phyloP scores from a whole-genome alignment of 2,888 invertebrate genomes.

The Drosophila algonquin region DNA sequence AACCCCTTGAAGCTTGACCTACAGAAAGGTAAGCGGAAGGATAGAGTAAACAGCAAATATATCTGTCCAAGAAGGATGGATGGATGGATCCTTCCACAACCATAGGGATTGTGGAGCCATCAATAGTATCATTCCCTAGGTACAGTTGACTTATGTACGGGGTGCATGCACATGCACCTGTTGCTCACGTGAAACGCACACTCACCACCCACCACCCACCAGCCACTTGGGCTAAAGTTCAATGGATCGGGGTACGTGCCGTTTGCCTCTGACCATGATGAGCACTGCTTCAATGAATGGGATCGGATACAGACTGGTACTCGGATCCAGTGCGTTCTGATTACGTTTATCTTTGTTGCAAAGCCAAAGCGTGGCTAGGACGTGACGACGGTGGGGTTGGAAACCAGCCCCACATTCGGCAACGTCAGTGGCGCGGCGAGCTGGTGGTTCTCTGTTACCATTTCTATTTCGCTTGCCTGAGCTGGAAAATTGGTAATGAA shows the following conservation, averaged over 20 bases:
- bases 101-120: not conserved
- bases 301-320: conserved; percentile 15
- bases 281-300: conserved; percentile 30
- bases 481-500: conserved; percentile 72
- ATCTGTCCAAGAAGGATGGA: too few species aligned
- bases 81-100: too few species aligned
- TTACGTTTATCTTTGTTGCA: conserved; percentile 17
- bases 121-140: conserved; percentile 3
- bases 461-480: conserved; percentile 47
- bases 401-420: conserved; percentile 19
- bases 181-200: conserved; percentile 50
- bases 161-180: conserved; percentile 31
- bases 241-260: conserved; percentile 53
- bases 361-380: conserved; percentile 33
- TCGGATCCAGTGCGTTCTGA: conserved; percentile 1
- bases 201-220: conserved; percentile 18
- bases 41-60: not conserved
- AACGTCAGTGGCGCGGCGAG: conserved; percentile 27
- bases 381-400: conserved; percentile 28
- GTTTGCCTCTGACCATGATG: conserved; percentile 15
- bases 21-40: too few species aligned
- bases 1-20: too few species aligned
- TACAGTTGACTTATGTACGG: not conserved
- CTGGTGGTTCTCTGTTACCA: conserved; percentile 18
- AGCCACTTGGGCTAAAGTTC: conserved; percentile 41